These are phyloP conservation scores for Simalia tracyae DNA, from an alignment of 2,797 vertebrate species.

Conservation along the genomic window DNA sequence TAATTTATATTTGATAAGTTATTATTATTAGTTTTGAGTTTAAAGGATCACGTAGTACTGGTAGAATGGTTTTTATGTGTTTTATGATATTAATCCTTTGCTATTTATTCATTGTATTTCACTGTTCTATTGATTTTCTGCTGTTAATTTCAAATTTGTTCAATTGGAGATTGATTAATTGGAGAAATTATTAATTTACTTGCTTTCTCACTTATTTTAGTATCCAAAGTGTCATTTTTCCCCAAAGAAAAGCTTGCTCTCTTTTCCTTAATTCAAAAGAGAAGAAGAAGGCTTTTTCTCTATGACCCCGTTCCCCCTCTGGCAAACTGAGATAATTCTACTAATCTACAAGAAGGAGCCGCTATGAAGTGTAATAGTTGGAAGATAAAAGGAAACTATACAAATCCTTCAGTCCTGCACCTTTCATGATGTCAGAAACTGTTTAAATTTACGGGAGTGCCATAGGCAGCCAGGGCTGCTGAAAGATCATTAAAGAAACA, in stretches of 20 bases:
- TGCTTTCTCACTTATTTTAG: background rate
- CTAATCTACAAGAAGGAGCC: background rate
- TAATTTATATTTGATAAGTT: no score
- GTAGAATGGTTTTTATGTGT: no score
- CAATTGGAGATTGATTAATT: background rate
- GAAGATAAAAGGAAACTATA: constrained; percentile 28
- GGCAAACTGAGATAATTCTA: background rate
- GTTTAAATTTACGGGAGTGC: constrained; percentile 51
- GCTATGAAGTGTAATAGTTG: constrained; percentile 17
- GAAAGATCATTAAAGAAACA: constrained; percentile 45
- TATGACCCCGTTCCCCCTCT: background rate
- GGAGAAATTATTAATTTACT: background rate
- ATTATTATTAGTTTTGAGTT: no score
- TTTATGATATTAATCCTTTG: no score
- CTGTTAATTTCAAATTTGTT: background rate
- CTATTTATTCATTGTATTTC: no score
- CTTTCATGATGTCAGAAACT: constrained; percentile 41
- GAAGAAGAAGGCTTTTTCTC: background rate
- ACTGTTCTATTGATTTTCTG: background rate
- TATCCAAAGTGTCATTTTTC: background rate
- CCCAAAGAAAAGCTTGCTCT: background rate
- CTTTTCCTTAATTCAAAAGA: background rate
- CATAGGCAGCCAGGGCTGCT: constrained; percentile 30
- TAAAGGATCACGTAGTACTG: no score
- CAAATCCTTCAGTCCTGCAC: constrained; percentile 16